These are phyloP conservation scores for Phyllopteryx taeniolatus DNA, from an alignment of 2,113 vertebrate species.

Conservation along the genomic window DNA sequence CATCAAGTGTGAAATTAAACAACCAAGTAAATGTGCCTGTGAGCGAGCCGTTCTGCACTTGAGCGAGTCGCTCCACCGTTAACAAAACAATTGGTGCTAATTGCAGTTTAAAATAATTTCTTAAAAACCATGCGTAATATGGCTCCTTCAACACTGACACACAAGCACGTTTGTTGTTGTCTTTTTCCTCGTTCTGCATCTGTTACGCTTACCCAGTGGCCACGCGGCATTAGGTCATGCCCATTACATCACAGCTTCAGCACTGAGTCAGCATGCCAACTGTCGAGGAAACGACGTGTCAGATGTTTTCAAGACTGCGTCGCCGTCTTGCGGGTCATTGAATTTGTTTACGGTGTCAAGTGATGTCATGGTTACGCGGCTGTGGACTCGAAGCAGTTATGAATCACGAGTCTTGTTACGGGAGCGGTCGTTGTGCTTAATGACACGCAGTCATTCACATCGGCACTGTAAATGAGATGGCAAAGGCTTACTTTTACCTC, in stretches of 20 bases:
- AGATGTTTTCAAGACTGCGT: neutral
- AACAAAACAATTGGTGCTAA: too few relatives aligned
- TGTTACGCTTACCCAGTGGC: conserved; percentile 41
- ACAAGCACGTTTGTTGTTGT: conserved; percentile 1
- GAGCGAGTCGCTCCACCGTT: too few relatives aligned
- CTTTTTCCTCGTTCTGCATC: conserved; percentile 18
- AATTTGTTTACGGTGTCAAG: neutral
- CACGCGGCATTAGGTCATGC: neutral
- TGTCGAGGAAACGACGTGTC: neutral
- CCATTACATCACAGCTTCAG: neutral
- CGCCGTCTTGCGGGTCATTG: neutral
- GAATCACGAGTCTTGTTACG: neutral
- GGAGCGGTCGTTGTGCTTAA: neutral
- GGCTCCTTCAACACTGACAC: too few relatives aligned
- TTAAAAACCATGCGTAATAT: neutral
- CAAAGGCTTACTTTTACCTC: neutral
- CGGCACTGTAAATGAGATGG: neutral
- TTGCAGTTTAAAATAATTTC: neutral
- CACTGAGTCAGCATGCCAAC: neutral
- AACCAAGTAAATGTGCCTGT: too few relatives aligned
- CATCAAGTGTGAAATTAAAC: too few relatives aligned
- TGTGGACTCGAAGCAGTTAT: neutral
- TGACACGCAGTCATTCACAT: neutral
- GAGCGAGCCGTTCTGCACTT: neutral
- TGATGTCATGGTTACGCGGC: neutral